Evolutionary conservation across 2,888 invertebrate species (phyloP).

Genomic region (Chironomus tentans): DNA sequence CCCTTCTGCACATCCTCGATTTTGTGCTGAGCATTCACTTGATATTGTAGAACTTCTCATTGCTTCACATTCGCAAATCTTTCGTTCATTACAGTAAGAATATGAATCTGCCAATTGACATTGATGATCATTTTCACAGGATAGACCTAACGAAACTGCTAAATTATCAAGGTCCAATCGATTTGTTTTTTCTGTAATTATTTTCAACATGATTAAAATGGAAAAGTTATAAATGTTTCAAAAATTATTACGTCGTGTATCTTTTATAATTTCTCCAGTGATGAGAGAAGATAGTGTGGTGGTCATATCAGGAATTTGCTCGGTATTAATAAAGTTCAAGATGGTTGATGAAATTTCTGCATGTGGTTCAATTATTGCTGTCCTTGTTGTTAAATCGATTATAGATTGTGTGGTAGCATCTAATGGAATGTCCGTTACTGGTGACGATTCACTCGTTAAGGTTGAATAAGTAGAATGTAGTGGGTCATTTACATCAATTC

Average conservation of each 20-base stretch:
- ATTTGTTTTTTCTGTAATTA: constrained; percentile 30
- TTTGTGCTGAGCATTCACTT: constrained; percentile 57
- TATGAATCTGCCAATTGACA: constrained; percentile 71
- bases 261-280: not conserved
- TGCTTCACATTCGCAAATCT: constrained; percentile 63
- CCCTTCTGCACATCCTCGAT: constrained; percentile 70
- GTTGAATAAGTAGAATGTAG: not conserved
- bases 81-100: constrained; percentile 53
- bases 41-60: not conserved
- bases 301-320: constrained; percentile 27
- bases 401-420: constrained; percentile 7
- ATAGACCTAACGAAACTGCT: constrained; percentile 63
- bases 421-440: not conserved
- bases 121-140: constrained; percentile 65
- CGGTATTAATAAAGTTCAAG: constrained; percentile 28
- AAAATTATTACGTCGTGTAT: constrained; percentile 11
- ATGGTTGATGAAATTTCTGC: constrained; percentile 37
- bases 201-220: not conserved
- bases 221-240: no score
- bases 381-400: constrained; percentile 28
- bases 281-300: constrained; percentile 25
- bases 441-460: no score
- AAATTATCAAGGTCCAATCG: constrained; percentile 41
- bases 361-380: constrained; percentile 45
- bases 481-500: not conserved